phyloP scores from a whole-genome alignment of 2,888 invertebrate genomes.

The Drosophila formosana region DNA sequence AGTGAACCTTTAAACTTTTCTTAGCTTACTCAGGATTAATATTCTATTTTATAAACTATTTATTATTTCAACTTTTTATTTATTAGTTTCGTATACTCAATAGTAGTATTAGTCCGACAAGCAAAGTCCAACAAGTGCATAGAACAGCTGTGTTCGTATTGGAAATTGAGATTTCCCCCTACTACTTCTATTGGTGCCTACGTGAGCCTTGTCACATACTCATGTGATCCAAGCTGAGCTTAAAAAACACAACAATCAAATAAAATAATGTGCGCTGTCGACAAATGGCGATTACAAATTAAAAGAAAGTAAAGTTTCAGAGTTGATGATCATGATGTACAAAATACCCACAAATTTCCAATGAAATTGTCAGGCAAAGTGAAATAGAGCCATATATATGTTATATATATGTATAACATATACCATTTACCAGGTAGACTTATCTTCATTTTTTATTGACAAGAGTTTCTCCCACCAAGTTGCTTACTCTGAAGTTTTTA shows the following conservation, averaged over 20 bases:
- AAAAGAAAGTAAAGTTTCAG: slow-evolving; percentile 46
- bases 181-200: slow-evolving; percentile 25
- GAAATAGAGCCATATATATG: neutral
- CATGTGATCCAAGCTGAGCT: slow-evolving; percentile 4
- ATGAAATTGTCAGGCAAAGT: slow-evolving; percentile 20
- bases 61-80: no score
- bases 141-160: neutral
- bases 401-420: neutral
- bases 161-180: neutral
- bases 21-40: no score
- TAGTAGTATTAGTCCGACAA: no score
- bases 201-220: slow-evolving; percentile 43
- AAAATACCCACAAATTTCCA: slow-evolving; percentile 18
- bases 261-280: slow-evolving; percentile 15
- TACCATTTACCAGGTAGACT: neutral
- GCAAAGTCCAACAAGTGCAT: neutral
- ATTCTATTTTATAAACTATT: no score
- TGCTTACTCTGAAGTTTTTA: slow-evolving; percentile 25
- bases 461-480: slow-evolving; percentile 41
- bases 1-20: no score
- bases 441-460: slow-evolving; percentile 17
- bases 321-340: slow-evolving; percentile 1
- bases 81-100: no score
- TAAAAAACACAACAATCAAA: slow-evolving; percentile 5
- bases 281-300: slow-evolving; percentile 36